Evolutionary conservation across 2,113 vertebrate species (phyloP), one percentile per base, ranked within the genome.

Genomic region (Ciconia maguari): DNA sequence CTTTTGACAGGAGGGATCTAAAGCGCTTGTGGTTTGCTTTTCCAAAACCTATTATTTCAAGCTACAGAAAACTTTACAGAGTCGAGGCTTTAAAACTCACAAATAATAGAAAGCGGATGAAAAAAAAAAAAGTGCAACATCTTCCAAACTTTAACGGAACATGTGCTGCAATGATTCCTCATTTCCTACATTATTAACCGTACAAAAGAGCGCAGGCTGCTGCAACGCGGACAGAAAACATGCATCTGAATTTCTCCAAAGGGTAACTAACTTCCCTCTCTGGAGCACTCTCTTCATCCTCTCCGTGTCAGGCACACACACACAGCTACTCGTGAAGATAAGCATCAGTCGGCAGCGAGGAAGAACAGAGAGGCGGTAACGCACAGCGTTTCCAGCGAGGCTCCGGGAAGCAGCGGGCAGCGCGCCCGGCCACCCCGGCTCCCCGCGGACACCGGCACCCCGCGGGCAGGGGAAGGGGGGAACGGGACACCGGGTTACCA

Each of bases 401-500:
- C 60, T 87, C 42, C 74, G 74, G 64, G n/a, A 18, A 10, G 48
- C 76, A 26, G 58, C 76, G 41, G 78, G 41, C 60, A 41, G 27
- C 48, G 42, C 34, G 51, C 36, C 52, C 41, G 42, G n/a, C 42
- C 57, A 5, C 72, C 48, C 48, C 48, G 49, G 49, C 49, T 51
- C 24, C 49, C 88, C 88, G 44, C 68, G 26, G 52, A 17, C 68
- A 57, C 32, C 58, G 27, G 83, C 77, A 34, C 76, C 83, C 83
- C 64, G 82, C 78, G 65, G 71, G 42, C 51, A 80, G 79, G 78
- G 70, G 58, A 49, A 52, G 58, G 57, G 68, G 55, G 64, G 42
- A 32, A 32, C 24, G 38, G 87, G 42, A 90, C 57, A 11, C 87
- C 75, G 58, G 48, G 89, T 99, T 99, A 99, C 99, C 99, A 99